phyloP scores from a whole-genome alignment of 2,797 vertebrate species.

The Graptemys geographica region DNA sequence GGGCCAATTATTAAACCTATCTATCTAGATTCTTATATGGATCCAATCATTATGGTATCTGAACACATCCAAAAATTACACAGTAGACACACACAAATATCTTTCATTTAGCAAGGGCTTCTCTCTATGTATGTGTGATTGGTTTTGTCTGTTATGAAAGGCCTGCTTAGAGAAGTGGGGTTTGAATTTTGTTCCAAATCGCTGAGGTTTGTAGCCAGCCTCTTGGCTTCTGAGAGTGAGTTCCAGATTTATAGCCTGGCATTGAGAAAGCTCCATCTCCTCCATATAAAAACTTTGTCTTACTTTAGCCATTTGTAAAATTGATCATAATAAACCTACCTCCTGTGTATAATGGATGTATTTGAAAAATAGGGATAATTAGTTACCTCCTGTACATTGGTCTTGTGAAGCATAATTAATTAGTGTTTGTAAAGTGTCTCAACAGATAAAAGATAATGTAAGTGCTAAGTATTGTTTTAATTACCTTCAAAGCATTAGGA shows the following conservation, averaged over 20 bases:
- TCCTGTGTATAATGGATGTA: background rate
- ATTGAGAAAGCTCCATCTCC: background rate
- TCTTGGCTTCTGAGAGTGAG: too few species aligned
- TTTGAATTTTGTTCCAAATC: background rate
- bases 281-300: background rate
- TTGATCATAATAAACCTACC: background rate
- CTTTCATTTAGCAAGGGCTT: background rate
- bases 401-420: background rate
- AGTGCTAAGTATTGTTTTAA: background rate
- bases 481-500: background rate
- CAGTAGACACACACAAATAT: background rate
- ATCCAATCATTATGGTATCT: background rate
- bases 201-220: background rate
- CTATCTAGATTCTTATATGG: background rate
- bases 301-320: background rate
- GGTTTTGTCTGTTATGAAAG: background rate
- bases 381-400: background rate
- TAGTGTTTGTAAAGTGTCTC: background rate
- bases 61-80: background rate
- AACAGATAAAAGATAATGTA: background rate
- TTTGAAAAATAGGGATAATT: background rate
- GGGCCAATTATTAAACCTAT: background rate
- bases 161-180: background rate
- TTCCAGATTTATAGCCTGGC: background rate
- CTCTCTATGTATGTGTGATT: background rate